A percentile compares a stretch with the other conserved stretches of the same genome.
Conservation (phyloP, 2,113 vertebrate genomes). For the Aspidoscelis tigris region DNA sequence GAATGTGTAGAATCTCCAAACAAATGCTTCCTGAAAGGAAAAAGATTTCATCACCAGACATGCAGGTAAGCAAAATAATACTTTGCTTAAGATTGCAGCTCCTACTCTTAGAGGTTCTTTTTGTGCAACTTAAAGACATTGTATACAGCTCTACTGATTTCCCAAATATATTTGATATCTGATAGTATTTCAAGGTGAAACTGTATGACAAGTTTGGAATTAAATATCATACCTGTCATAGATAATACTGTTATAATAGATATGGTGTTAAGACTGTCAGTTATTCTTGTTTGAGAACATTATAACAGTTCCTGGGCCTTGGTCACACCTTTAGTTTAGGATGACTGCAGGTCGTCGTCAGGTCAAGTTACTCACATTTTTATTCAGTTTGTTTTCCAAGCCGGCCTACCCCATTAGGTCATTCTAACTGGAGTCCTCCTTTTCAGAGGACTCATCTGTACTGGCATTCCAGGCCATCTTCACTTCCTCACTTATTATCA, state of each 20-base stretch:
- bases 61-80: constrained; percentile 85
- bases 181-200: neutral
- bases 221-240: neutral
- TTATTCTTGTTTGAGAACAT: neutral
- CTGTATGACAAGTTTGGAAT: neutral
- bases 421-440: too few relatives aligned
- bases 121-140: neutral
- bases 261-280: neutral
- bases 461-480: too few relatives aligned
- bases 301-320: neutral
- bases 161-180: neutral
- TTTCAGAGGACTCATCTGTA: too few relatives aligned
- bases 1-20: constrained; percentile 93
- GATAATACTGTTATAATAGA: neutral
- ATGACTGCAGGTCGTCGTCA: too few relatives aligned
- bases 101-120: neutral
- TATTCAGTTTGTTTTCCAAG: too few relatives aligned
- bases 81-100: neutral
- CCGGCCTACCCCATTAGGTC: too few relatives aligned
- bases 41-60: constrained; percentile 88
- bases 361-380: too few relatives aligned
- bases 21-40: constrained; percentile 92
- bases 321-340: too few relatives aligned
- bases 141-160: neutral
- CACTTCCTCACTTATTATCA: too few relatives aligned